phyloP scores from a whole-genome alignment of 37 sponge, comb jelly and placozoan genomes.

The Beroe forskalii region DNA sequence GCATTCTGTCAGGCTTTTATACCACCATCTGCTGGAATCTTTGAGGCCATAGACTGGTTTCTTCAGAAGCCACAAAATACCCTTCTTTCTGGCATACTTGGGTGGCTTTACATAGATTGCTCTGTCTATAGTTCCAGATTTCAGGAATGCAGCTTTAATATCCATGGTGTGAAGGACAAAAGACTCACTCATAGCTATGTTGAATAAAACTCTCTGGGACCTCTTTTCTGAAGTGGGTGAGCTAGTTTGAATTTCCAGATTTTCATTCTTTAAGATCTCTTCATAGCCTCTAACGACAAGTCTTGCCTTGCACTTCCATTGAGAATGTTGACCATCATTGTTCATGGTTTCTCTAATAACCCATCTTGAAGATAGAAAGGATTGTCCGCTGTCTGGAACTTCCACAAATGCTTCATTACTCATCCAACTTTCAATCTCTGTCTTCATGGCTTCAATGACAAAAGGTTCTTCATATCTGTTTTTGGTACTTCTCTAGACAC shows the following conservation, averaged over 20 bases:
- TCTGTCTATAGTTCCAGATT: neutral
- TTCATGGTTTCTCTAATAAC: neutral
- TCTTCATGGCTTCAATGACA: neutral
- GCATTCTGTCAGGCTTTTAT: neutral
- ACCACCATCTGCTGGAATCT: neutral
- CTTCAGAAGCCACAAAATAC: neutral
- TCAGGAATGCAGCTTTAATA: neutral
- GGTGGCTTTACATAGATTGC: neutral
- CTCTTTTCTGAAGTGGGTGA: slow-evolving; percentile 8
- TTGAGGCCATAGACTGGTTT: slow-evolving; percentile 1
- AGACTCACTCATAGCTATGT: neutral
- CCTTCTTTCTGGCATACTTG: neutral
- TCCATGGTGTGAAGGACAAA: neutral
- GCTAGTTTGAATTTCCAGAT: neutral
- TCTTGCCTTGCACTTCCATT: neutral
- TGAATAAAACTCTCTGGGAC: neutral
- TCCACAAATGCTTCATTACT: neutral
- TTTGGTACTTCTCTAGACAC: neutral
- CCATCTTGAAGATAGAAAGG: neutral
- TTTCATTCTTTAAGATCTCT: neutral
- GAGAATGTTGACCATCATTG: neutral
- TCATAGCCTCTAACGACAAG: neutral
- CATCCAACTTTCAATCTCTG: neutral
- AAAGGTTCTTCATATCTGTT: neutral
- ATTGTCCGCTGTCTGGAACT: neutral